Percentiles rank a stretch among this genome's conserved stretches.
phyloP scores from a whole-genome alignment of 1,140 invertebrate species.

The Saccostrea glomerata region DNA sequence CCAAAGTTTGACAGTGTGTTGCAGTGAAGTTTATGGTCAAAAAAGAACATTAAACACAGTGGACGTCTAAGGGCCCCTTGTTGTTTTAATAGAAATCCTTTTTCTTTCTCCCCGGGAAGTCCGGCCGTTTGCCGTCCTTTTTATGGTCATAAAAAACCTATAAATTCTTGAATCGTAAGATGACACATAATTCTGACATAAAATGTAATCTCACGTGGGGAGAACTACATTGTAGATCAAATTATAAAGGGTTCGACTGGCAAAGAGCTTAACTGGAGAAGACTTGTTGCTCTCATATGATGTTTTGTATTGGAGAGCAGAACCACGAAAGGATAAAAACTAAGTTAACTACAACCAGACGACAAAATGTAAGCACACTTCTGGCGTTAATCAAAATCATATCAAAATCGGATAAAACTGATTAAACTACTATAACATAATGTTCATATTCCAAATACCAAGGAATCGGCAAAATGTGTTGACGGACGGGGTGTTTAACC shows the following conservation, averaged over 20 bases:
- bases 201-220: background rate
- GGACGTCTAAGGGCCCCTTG: background rate
- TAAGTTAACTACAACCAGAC: background rate
- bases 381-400: background rate
- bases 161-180: background rate
- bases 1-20: background rate
- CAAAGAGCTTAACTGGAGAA: background rate
- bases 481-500: background rate
- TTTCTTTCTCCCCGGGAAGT: background rate
- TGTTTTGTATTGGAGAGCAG: background rate
- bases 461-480: background rate
- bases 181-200: conserved; percentile 4
- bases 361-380: background rate
- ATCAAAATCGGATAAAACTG: background rate
- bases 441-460: background rate
- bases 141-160: background rate
- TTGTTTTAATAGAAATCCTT: background rate
- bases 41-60: background rate
- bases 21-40: background rate
- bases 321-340: background rate
- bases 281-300: background rate
- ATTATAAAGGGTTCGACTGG: background rate
- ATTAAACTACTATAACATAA: background rate
- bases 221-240: background rate
- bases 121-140: background rate